Conservation (phyloP, 1,140 invertebrate genomes). For the Pygmarrhopalites habei region DNA sequence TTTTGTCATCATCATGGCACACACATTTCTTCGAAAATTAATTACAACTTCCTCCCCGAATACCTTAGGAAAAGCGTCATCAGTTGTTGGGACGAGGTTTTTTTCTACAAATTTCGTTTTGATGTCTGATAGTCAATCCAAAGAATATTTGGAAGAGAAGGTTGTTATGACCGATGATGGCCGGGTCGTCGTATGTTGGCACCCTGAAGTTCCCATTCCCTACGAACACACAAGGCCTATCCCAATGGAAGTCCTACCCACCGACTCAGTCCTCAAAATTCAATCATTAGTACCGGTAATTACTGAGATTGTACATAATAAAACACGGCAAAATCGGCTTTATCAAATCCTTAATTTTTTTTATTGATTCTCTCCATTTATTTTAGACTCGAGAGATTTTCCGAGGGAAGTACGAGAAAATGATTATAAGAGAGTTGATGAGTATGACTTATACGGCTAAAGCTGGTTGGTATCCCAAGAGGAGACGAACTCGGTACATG, state of each 20-base stretch:
- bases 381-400: conserved; percentile 58
- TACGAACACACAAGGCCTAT: conserved; percentile 74
- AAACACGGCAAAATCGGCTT: too few species aligned
- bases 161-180: conserved; percentile 22
- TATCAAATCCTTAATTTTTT: too few species aligned
- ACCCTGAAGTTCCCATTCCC: conserved; percentile 70
- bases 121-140: too few species aligned
- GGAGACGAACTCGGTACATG: conserved; percentile 42
- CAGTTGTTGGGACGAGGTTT: too few species aligned
- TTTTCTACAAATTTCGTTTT: too few species aligned
- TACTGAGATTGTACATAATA: background rate
- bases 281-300: conserved; percentile 35
- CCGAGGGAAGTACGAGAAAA: conserved; percentile 53
- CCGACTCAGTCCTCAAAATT: conserved; percentile 37
- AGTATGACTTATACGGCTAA: conserved; percentile 69
- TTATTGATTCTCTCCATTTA: background rate
- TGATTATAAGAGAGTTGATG: conserved; percentile 60
- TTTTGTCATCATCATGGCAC: too few species aligned
- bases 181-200: conserved; percentile 61
- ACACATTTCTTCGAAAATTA: too few species aligned
- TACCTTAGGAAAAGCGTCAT: too few species aligned
- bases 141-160: background rate
- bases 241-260: conserved; percentile 46
- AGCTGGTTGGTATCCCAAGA: conserved; percentile 67
- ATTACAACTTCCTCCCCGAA: too few species aligned